phyloP scores from a whole-genome alignment of 2,113 vertebrate species.

The Thermophis baileyi region DNA sequence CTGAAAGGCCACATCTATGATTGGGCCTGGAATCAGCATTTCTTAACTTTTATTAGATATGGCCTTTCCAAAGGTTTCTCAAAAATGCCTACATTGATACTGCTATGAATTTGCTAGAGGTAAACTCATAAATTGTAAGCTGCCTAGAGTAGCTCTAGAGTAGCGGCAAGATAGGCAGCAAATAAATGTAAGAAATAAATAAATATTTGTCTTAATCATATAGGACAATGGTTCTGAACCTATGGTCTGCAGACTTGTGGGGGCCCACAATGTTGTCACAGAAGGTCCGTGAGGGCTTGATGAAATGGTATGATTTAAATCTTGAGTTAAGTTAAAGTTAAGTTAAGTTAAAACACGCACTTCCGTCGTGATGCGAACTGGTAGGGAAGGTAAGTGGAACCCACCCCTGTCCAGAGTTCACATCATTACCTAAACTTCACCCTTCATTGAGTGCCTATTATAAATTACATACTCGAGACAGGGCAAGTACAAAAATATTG shows the following conservation, averaged over 20 bases:
- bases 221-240: neutral
- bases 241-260: too few species aligned
- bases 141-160: too few species aligned
- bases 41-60: neutral
- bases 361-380: too few species aligned
- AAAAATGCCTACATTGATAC: neutral
- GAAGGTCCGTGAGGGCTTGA: too few species aligned
- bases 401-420: conserved; percentile 62
- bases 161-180: too few species aligned
- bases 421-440: conserved; percentile 55
- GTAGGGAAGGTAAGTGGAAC: too few species aligned
- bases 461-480: conserved; percentile 46
- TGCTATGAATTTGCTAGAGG: neutral
- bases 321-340: too few species aligned
- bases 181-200: too few species aligned
- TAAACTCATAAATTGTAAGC: too few species aligned
- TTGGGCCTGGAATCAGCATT: neutral
- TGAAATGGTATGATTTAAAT: too few species aligned
- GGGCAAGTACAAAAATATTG: neutral
- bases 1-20: neutral
- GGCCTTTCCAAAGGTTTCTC: neutral
- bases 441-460: conserved; percentile 29
- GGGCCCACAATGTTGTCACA: too few species aligned
- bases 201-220: neutral
- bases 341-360: too few species aligned